Conservation (phyloP, 2,888 invertebrate species). For the Corbicula japonica region DNA sequence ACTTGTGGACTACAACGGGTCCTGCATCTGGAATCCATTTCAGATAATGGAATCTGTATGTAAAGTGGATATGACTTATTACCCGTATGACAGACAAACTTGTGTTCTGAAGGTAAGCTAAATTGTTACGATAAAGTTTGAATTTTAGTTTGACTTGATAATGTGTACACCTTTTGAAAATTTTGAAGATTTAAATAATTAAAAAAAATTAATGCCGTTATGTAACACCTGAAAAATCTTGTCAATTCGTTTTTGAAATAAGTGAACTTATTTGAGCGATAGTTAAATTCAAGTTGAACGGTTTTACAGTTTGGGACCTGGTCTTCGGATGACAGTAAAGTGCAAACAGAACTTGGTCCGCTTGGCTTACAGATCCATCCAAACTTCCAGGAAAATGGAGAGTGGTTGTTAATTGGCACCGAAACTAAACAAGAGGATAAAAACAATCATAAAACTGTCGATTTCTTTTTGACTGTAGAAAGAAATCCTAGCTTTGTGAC, state of each 20-base stretch:
- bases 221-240: background rate
- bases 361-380: slow-evolving; percentile 44
- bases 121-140: background rate
- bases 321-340: slow-evolving; percentile 33
- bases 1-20: slow-evolving; percentile 46
- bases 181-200: background rate
- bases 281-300: background rate
- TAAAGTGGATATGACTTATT: slow-evolving; percentile 54
- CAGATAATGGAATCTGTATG: slow-evolving; percentile 51
- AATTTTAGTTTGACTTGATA: background rate
- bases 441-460: slow-evolving; percentile 30
- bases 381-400: slow-evolving; percentile 49
- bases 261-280: no score
- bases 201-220: background rate
- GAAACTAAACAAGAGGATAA: slow-evolving; percentile 19
- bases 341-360: slow-evolving; percentile 35
- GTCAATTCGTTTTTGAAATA: background rate
- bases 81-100: slow-evolving; percentile 57
- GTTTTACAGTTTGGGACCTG: slow-evolving; percentile 56
- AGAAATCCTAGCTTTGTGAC: slow-evolving; percentile 50
- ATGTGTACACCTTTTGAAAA: background rate
- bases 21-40: slow-evolving; percentile 54
- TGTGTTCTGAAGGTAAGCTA: slow-evolving; percentile 50
- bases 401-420: slow-evolving; percentile 41
- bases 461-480: slow-evolving; percentile 42